Base-by-base conservation (phyloP, 2,113 vertebrate genomes). In the Cinclus cinclus region DNA sequence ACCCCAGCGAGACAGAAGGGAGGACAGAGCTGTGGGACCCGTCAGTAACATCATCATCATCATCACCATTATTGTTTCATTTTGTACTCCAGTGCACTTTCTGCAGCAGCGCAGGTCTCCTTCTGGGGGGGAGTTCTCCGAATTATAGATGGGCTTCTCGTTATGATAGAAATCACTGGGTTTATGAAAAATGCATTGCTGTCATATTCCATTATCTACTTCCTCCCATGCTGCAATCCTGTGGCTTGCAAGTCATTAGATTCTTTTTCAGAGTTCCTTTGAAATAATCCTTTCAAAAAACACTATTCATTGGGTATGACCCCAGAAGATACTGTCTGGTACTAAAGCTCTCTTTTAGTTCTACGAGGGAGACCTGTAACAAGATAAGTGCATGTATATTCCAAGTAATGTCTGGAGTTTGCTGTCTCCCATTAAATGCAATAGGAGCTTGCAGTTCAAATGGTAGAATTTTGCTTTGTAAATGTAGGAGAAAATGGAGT, bases 111-210 rank as follows among this genome's bases (percentile, higher is more conserved):
- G 4, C 44, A 60, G 83, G 73, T 71, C 92, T 91, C 90, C 94
- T 93, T 96, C 70, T 76, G 16, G 63, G 67, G 65, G 64, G 91
- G 52, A 58, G 44, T 58, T 91, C 92, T 96, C 90, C 77, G 20
- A 85, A 78, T 88, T 96, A 91, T 92, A 91, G 96, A 96, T 89
- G 90, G 92, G 84, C 91, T 97, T 91, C 95, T 97, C 8, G 41
- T 94, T 92, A 91, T 16, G 89, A 82, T 89, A 92, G 87, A 96
- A 96, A 87, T 93, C 88, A 60, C 91, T 42, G 77, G 71, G 76
- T 95, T 96, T 96, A 96, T 96, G 90, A 96, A 95, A 96, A 97
- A 93, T 94, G 94, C 93, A 95, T 89, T 95, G 95, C 90, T 96
- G 94, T 97, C 95, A 94, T 93, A 92, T 95, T 94, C 94, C 95